A percentile compares a stretch with the other conserved stretches of the same genome.
These are phyloP conservation scores for Nestor notabilis DNA, from an alignment of 2,113 vertebrate genomes.

Conservation along the genomic window DNA sequence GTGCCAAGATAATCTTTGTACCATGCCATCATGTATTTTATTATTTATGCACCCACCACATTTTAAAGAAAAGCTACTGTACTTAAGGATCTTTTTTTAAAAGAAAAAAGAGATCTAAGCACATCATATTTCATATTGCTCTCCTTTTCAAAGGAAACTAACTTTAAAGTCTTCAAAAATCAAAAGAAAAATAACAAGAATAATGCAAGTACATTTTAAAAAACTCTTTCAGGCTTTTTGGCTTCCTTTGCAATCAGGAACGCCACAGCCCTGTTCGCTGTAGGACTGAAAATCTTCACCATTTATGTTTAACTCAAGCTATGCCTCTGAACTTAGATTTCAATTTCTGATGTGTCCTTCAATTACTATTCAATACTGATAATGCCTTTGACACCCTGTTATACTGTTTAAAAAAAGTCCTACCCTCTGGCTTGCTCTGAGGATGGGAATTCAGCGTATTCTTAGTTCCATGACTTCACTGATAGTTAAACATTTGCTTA, in stretches of 20 bases:
- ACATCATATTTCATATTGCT: neutral
- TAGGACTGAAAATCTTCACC: neutral
- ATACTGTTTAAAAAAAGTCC: neutral
- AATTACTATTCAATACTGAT: neutral
- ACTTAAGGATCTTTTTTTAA: neutral
- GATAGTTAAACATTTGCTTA: neutral
- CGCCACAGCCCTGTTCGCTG: neutral
- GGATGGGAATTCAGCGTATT: neutral
- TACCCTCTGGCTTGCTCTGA: neutral
- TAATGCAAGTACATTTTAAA: neutral
- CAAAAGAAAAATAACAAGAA: neutral
- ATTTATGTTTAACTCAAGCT: neutral
- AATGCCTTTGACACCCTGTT: neutral
- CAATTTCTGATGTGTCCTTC: neutral
- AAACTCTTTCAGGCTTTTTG: neutral
- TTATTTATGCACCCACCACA: neutral
- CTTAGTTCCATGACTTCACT: neutral
- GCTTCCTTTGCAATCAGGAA: neutral
- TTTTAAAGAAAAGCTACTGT: neutral
- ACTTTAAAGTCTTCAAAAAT: neutral
- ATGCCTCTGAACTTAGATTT: neutral
- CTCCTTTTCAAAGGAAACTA: neutral
- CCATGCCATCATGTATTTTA: neutral
- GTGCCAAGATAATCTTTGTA: slow-evolving; percentile 25
- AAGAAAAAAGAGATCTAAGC: neutral